Base-by-base conservation (phyloP, 2,113 vertebrate species). In the Garra rufa region DNA sequence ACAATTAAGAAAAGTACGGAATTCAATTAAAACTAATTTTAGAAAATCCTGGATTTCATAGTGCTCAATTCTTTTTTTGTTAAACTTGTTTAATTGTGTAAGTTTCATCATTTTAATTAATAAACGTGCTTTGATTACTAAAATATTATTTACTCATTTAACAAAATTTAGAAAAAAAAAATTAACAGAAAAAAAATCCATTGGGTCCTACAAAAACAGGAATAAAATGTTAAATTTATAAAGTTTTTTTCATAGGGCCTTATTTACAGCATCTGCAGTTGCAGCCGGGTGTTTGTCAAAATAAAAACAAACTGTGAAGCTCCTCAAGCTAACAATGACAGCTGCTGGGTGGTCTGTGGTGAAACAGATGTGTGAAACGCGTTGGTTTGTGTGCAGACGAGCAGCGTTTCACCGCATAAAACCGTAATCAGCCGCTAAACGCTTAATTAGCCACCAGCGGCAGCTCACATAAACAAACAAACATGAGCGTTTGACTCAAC, bases 381-480 rank as follows among this genome's bases (percentile, higher is more conserved):
- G 34, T 30, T 9, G 5, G 26, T 76, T 41, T 79, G 57, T 19
- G 57, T 44, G n/a, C 34, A 65, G 57, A 46, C 13, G n/a, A 26
- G 11, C 30, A 41, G 34, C n/a, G 24, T 69, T 67, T 67, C n/a
- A 13, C n/a, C n/a, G 14, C 26, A 9, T 77, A 26, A 77, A 26
- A 67, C 85, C 13, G 10, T 15, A 74, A 83, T 83, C 81, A 83
- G 26, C 3, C 75, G 38, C 76, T 28, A 41, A 78, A 75, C 38
- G 30, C 84, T 83, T 67, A 88, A 88, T 88, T 88, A 85, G 26
- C 50, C 81, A 59, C 76, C 69, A 65, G 73, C 70, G 14, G 76
- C 46, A 10, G 80, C 55, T 24, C 4, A 15, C 26, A 52, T 38
- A 76, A 78, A 74, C 61, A 80, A n/a, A 80, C 83, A 65, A 57